A percentile compares a stretch with the other conserved stretches of the same genome.
Conservation (phyloP, 1,140 invertebrate genomes). For the Drosophila sproati region DNA sequence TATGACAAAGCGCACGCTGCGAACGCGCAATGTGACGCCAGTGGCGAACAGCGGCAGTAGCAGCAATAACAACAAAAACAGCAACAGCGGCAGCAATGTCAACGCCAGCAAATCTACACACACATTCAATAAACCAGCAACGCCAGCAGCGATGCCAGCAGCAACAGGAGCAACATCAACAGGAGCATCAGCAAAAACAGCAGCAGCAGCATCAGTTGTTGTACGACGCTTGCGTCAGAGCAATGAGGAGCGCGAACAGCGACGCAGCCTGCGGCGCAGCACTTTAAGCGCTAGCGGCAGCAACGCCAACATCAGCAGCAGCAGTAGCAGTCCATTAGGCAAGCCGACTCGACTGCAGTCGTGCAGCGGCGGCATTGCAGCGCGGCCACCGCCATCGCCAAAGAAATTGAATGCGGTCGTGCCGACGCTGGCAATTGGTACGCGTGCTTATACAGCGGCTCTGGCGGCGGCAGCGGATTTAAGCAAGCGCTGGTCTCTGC, state of each 20-base stretch:
- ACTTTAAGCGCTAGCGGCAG: constrained; percentile 31
- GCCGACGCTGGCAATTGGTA: constrained; percentile 67
- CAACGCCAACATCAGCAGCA: constrained; percentile 6
- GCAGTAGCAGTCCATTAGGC: constrained; percentile 32
- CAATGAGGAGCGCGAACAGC: constrained; percentile 59
- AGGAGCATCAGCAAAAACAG: not conserved
- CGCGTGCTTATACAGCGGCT: constrained; percentile 65
- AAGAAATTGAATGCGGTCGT: constrained; percentile 62
- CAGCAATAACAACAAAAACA: constrained; percentile 1
- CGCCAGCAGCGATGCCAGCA: constrained; percentile 8
- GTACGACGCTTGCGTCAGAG: constrained; percentile 52
- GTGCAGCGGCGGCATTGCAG: constrained; percentile 57
- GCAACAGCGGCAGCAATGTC: constrained; percentile 4
- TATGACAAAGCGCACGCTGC: constrained; percentile 70
- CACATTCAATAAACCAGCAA: constrained; percentile 37
- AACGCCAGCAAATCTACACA: constrained; percentile 19
- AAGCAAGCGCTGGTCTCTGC: constrained; percentile 66
- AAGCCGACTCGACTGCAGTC: constrained; percentile 62
- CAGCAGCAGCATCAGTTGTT: not conserved
- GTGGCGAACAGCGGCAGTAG: constrained; percentile 15
- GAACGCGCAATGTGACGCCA: constrained; percentile 64
- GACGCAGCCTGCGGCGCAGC: constrained; percentile 54
- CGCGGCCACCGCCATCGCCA: constrained; percentile 69
- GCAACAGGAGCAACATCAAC: constrained; percentile 1
- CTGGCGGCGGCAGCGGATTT: constrained; percentile 65